Base-by-base conservation (phyloP, 92 coral and sea anemone genomes). In the Meandrina meandrites region DNA sequence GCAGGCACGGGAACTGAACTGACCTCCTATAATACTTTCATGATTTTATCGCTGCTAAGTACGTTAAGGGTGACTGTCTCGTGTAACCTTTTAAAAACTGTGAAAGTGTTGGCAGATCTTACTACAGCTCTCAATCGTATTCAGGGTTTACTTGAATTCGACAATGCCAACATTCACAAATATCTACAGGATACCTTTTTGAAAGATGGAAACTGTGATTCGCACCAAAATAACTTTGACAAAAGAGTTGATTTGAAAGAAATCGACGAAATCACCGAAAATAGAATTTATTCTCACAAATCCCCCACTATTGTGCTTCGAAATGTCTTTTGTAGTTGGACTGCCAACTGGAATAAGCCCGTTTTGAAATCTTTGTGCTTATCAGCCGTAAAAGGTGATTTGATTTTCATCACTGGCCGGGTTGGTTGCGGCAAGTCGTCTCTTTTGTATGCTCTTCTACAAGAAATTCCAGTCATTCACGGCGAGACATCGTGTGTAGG, bases 361-460 rank as follows among this genome's bases (percentile, higher is more conserved):
- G 31, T 54, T 50, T 70, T 83, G 53, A 73, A 73, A 72, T 73
- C 79, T 34, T 2, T 83, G 19, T 2, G 32, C 72, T 83, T 83
- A 19, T 8, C 68, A 17, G 79, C 14, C 12, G 34, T 50, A 13
- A 83, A 50, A 19, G 86, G 86, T 35, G 79, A 73, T 19, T 42
- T 91, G 37, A 54, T 85, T 10, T 73, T 90, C 24, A 80, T 91
- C 53, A 88, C 86, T 40, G 94, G 94, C 3, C 84, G 87, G 8
- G 64, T 81, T 56, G 94, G 90, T 27, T 80, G 85, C 47, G 94
- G 94, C 30, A 91, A 89, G 82, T 79, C 92, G 0, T 81, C 94
- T 30, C 69, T 91, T 50, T 78, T 91, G 48, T 73, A 79, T 19
- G 90, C 94, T 73, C 85, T 86, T 27, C 78, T 91, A 51, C 40